Evolutionary conservation across 53 echinoderm and acorn worm genomes (phyloP), one percentile per base, ranked within the genome.

Genomic region (Temnopleurus reevesii): DNA sequence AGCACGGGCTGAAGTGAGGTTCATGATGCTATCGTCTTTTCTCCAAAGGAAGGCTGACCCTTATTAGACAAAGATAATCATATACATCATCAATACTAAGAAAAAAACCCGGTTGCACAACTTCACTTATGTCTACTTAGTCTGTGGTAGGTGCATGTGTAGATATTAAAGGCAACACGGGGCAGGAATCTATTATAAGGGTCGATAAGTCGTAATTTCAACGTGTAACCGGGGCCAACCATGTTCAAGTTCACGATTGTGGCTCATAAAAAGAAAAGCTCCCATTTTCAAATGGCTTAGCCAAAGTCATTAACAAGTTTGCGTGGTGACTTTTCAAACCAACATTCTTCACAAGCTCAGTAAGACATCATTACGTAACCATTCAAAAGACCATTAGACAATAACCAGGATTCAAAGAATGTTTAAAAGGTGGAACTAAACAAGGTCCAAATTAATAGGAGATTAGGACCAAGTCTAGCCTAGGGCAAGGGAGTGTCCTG

Each of bases 301-400:
- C 41, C 36, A 18, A 66, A 36, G 38, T 66, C 66, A 66, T 66
- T 35, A 66, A 66, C 38, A 31, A 38, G 6, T 9, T 1, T 19
- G 66, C 66, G 34, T 66, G 38, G 38, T 66, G 34, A 66, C 29
- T 66, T 0, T 2, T 36, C 41, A 2, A 29, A 36, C 41, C 66
- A n/a, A 66, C 66, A 66, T 66, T 66, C 66, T 38, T 66, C 13
- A 35, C n/a, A 35, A 19, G 36, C 19, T 35, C 35, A 65, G 65
- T 21, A 38, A 38, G 41, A 38, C 66, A n/a, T 38, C 21, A n/a
- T 66, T 66, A 66, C 41, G 38, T 66, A 66, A 66, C 38, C 6
- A 26, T 66, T 66, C 66, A 38, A 66, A 66, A 66, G 66, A 66
- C 36, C 21, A n/a, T 21, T 29, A 38, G 66, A 66, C 66, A 66